Base-by-base conservation (phyloP, 2,797 vertebrate species). In the Falco novaeseelandiae region DNA sequence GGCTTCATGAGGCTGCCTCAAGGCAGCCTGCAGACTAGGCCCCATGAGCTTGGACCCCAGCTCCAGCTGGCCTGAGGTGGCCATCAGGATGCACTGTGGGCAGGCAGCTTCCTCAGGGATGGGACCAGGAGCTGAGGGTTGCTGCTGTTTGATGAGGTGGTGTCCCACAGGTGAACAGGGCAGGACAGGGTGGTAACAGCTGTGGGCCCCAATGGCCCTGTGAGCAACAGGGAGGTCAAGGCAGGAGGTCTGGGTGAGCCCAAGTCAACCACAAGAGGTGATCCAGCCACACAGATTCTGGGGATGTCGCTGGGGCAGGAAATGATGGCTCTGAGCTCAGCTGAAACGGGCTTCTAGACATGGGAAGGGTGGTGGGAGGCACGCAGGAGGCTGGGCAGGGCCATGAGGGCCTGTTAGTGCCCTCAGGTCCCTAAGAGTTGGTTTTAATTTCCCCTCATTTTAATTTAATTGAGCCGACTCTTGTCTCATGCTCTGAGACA, bases 201-300 rank as follows among this genome's bases (percentile, higher is more conserved):
- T 49, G 14, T 32, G 20, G 23, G 7, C 6, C 14, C 5, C 51
- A 30, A 26, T 65, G 63, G 5, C 8, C 6, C 20, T 1, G 0
- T 26, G 19, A 77, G 23, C 27, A 78, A 26, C 20, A 42, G 9
- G 9, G 7, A 63, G 11, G 22, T 34, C 12, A 63, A 82, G 29
- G 12, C 8, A 38, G 27, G 8, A 67, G 22, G n/a, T 61, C 15
- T 66, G 22, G 10, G 8, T 66, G 25, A 81, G 19, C 19, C n/a
- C 18, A 52, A 40, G 25, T 44, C 42, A 80, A 9, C 49, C 17
- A n/a, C 3, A 62, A 57, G 7, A 13, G 59, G 16, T 3, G 5
- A 46, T 57, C 16, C 8, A 13, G 18, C 23, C 14, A 55, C 34
- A 10, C 0, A 1, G 20, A 15, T 3, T 2, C 14, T 69, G 42